phyloP scores from a whole-genome alignment of 2,888 invertebrate genomes.

The Pterobdella sp. region DNA sequence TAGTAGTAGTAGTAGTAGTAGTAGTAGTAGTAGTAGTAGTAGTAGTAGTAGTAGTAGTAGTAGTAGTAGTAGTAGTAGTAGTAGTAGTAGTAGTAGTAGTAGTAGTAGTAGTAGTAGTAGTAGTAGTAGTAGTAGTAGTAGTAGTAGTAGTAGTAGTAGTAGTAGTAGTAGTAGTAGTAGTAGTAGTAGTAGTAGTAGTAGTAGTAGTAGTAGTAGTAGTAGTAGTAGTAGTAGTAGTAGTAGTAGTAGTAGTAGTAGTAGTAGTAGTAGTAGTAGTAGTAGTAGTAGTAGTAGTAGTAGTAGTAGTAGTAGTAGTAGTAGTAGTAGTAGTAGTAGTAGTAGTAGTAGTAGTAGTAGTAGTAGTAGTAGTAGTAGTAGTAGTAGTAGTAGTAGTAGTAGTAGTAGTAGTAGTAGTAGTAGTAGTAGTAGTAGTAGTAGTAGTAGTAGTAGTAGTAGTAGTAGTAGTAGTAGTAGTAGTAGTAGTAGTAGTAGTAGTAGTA shows the following conservation, averaged over 20 bases:
- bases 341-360: constrained; percentile 27
- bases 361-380: constrained; percentile 30
- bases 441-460: constrained; percentile 34
- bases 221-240: not conserved
- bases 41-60: not conserved
- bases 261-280: constrained; percentile 15
- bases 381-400: constrained; percentile 29
- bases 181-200: not conserved
- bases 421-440: constrained; percentile 34
- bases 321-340: constrained; percentile 27
- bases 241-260: not conserved
- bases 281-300: constrained; percentile 17
- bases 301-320: constrained; percentile 28
- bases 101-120: constrained; percentile 2
- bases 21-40: constrained; percentile 8
- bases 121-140: constrained; percentile 2
- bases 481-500: constrained; percentile 15
- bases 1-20: constrained; percentile 2
- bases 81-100: constrained; percentile 5
- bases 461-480: constrained; percentile 25
- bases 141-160: constrained; percentile 4
- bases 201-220: constrained; percentile 5
- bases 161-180: constrained; percentile 2
- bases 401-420: constrained; percentile 34
- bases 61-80: constrained; percentile 5